Conservation (phyloP, 2,113 vertebrate species). For the Probosciger aterrimus region DNA sequence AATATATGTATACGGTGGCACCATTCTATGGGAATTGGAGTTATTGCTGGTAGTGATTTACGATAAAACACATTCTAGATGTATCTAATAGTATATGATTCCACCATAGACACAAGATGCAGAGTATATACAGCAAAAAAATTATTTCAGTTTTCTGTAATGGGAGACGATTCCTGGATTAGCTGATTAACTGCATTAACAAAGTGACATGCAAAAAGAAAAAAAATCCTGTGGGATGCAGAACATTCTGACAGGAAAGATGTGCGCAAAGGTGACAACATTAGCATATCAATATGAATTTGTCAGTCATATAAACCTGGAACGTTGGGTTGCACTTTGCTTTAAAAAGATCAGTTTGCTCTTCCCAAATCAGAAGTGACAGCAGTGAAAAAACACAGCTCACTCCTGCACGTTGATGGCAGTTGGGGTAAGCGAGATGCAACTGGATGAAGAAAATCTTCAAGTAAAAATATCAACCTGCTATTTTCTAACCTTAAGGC, state of each 20-base stretch:
- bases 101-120: background rate
- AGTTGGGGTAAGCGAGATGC: background rate
- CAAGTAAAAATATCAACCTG: background rate
- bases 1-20: background rate
- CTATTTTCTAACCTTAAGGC: background rate
- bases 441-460: background rate
- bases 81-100: background rate
- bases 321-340: background rate
- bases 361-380: constrained; percentile 4
- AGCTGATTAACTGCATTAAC: background rate
- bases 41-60: background rate
- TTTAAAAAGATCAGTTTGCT: background rate
- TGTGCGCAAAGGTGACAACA: background rate
- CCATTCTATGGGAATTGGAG: background rate
- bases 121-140: background rate
- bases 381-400: constrained; percentile 14
- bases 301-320: constrained; percentile 20
- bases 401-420: background rate
- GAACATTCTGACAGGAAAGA: background rate
- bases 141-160: background rate
- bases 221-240: background rate
- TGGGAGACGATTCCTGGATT: background rate
- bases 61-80: background rate
- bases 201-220: background rate
- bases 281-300: constrained; percentile 35